These are phyloP conservation scores for Germaria angustata DNA, from an alignment of 2,888 invertebrate genomes.

Conservation along the genomic window DNA sequence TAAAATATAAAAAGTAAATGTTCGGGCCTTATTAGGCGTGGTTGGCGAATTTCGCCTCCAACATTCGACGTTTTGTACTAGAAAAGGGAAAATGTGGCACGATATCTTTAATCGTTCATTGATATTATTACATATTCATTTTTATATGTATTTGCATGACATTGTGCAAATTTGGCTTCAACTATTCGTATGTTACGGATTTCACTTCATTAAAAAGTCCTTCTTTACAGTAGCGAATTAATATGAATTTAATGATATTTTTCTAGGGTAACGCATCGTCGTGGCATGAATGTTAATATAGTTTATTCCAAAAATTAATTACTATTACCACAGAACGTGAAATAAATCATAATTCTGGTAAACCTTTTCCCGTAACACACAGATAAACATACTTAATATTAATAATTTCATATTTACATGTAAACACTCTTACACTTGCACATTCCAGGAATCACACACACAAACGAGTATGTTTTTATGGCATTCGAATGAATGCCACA, in stretches of 20 bases:
- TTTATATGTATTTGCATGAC: no score
- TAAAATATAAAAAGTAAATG: no score
- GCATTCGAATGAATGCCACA: slow-evolving; percentile 34
- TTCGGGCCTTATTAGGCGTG: no score
- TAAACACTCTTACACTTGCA: neutral
- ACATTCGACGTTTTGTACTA: no score
- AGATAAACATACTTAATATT: slow-evolving; percentile 9
- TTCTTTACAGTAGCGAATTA: no score
- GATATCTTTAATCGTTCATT: no score
- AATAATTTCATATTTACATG: slow-evolving; percentile 16
- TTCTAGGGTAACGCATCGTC: neutral
- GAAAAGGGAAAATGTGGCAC: no score
- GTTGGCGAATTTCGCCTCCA: no score
- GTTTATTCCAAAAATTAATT: slow-evolving; percentile 65
- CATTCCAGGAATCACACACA: neutral
- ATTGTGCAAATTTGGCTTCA: no score
- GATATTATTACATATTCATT: no score
- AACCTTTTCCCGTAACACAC: slow-evolving; percentile 5
- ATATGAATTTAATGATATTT: neutral
- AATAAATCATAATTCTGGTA: slow-evolving; percentile 58
- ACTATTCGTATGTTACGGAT: no score
- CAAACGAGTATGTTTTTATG: slow-evolving; percentile 10
- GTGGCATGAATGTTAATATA: slow-evolving; percentile 28
- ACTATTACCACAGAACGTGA: slow-evolving; percentile 61
- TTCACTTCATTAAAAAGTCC: no score